Evolutionary conservation across 2,888 invertebrate species (phyloP).

Genomic region (Salticus scenicus): DNA sequence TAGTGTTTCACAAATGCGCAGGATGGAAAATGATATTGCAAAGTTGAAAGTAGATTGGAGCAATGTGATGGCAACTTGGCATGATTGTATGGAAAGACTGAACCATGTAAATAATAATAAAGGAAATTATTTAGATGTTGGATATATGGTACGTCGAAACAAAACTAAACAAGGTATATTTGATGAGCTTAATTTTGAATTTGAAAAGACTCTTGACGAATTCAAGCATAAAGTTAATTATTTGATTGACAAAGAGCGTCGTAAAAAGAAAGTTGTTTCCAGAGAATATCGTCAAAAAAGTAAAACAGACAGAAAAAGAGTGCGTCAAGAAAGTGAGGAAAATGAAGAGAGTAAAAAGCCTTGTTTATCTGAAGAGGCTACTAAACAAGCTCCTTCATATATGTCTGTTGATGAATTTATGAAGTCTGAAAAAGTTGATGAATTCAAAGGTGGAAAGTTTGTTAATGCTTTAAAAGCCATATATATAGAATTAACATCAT

Average conservation of each 20-base stretch:
- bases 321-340: slow-evolving; percentile 52
- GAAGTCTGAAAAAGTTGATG: slow-evolving; percentile 64
- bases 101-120: slow-evolving; percentile 81
- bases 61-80: slow-evolving; percentile 76
- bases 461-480: slow-evolving; percentile 59
- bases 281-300: slow-evolving; percentile 55
- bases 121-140: slow-evolving; percentile 68
- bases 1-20: slow-evolving; percentile 54
- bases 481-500: slow-evolving; percentile 50
- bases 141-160: slow-evolving; percentile 65
- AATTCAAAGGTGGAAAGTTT: slow-evolving; percentile 63
- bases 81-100: slow-evolving; percentile 88
- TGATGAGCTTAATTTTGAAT: slow-evolving; percentile 64
- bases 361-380: slow-evolving; percentile 58
- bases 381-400: slow-evolving; percentile 15
- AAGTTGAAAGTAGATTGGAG: slow-evolving; percentile 52
- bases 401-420: slow-evolving; percentile 60
- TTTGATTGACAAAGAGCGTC: slow-evolving; percentile 46
- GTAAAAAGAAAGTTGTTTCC: slow-evolving; percentile 52
- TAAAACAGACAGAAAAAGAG: slow-evolving; percentile 47
- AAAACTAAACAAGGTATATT: slow-evolving; percentile 68
- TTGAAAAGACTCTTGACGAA: slow-evolving; percentile 65
- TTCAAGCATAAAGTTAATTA: slow-evolving; percentile 53
- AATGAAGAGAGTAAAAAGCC: slow-evolving; percentile 60
- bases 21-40: slow-evolving; percentile 53